These are phyloP conservation scores for Agrotis puta DNA, from an alignment of 2,888 invertebrate species.

Conservation along the genomic window DNA sequence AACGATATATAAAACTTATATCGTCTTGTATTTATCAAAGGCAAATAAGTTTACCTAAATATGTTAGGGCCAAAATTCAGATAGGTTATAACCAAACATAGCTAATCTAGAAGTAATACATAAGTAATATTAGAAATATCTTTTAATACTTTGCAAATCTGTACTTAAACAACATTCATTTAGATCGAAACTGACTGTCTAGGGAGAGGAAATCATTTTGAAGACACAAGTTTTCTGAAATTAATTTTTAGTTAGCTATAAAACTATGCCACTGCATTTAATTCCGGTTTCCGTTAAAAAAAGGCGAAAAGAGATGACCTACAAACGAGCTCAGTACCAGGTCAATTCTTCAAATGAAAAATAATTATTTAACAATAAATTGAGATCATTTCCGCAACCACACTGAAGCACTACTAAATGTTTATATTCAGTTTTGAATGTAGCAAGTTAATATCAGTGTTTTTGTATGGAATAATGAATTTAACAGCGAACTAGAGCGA, in stretches of 20 bases:
- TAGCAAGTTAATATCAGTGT: constrained; percentile 49
- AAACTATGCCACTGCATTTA: not conserved
- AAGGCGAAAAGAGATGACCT: not conserved
- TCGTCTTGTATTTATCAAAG: too few relatives aligned
- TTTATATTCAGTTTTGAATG: constrained; percentile 42
- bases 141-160: too few relatives aligned
- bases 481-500: constrained; percentile 65
- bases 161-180: too few relatives aligned
- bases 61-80: too few relatives aligned
- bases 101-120: too few relatives aligned
- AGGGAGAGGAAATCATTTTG: too few relatives aligned
- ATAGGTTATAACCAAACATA: too few relatives aligned
- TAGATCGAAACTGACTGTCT: too few relatives aligned
- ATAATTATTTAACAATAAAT: not conserved
- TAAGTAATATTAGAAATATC: too few relatives aligned
- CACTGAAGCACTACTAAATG: constrained; percentile 27
- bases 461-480: constrained; percentile 57
- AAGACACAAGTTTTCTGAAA: too few relatives aligned
- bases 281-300: not conserved
- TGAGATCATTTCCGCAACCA: constrained; percentile 35
- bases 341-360: constrained; percentile 1
- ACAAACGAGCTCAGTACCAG: not conserved
- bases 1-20: not conserved
- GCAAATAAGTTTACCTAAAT: too few relatives aligned
- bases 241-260: not conserved